Evolutionary conservation across 2,888 invertebrate species (phyloP), one percentile per base, ranked within the genome.

Genomic region (Timema cristinae): DNA sequence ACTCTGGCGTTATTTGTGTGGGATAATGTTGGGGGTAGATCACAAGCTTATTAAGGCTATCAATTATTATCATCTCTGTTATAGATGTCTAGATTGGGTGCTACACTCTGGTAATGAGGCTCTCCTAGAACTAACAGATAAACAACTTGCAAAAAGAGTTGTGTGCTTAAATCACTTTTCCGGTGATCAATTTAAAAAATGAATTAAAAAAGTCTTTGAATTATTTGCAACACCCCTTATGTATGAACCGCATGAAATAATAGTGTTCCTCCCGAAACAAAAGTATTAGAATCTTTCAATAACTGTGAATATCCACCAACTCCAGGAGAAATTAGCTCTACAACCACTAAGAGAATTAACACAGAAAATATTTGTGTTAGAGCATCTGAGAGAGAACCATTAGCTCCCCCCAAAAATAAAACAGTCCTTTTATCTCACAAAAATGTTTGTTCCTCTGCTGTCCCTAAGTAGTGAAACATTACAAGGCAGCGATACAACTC

Each of bases 151-250:
- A 63, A 63, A 63, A 0, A 9, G 63, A 47, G 63, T 63, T 32
- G 6, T 63, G 0, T 63, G 63, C 16, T 32, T 48, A 10, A 13
- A 63, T 63, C 8, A 63, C 6, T 63, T 63, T 16, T 32, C 32
- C 32, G 16, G 32, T 7, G 48, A 63, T 32, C 16, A 63, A 63
- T 63, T 63, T 48, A 63, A 63, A 63, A 63, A 63, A 16, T 7
- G 16, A 63, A 32, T 63, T 2, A 15, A 63, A n/a, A 48, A 63
- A 63, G 6, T 6, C 16, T 9, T 63, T 63, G 13, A 63, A 63
- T 16, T 16, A 63, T 63, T 63, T 63, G 63, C 16, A 11, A 48
- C 48, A 47, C 1, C 16, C 0, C 5, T 9, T 10, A 63, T 63
- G 63, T 63, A 32, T 32, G 48, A 9, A 11, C 32, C 4, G 7